Percentiles rank a stretch among this genome's conserved stretches.
Conservation (phyloP, 1,140 invertebrate genomes). For the Polypedilum vanderplanki region DNA sequence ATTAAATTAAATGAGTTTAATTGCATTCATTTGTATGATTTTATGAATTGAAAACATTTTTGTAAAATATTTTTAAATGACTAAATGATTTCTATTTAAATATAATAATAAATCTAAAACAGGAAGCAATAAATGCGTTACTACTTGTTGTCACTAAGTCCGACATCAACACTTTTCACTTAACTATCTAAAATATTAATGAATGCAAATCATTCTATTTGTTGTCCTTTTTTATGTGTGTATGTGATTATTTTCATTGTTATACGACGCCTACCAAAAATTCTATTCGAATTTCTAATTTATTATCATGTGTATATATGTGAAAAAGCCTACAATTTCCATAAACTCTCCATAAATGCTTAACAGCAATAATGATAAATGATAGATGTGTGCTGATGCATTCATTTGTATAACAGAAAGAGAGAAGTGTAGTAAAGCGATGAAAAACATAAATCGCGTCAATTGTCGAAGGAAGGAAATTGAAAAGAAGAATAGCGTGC, state of each 20-base stretch:
- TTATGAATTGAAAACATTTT: too few species aligned
- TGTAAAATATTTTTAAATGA: too few species aligned
- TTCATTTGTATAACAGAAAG: neutral
- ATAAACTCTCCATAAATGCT: neutral
- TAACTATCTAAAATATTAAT: neutral
- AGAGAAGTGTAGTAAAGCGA: neutral
- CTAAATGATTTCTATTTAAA: too few species aligned
- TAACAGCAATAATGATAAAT: neutral
- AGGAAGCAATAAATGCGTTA: too few species aligned
- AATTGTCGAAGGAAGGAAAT: conserved; percentile 5
- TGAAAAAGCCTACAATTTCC: too few species aligned
- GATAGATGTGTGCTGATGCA: neutral
- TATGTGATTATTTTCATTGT: neutral
- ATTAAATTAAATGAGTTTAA: too few species aligned
- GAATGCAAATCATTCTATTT: conserved; percentile 19
- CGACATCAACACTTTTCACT: neutral
- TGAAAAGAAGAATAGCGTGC: neutral
- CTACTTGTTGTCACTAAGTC: too few species aligned
- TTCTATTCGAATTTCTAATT: conserved; percentile 1
- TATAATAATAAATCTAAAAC: too few species aligned
- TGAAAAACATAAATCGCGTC: neutral
- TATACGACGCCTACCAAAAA: neutral
- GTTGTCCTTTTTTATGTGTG: neutral
- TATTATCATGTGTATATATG: neutral
- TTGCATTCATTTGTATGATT: too few species aligned